Base-by-base conservation (phyloP, 2,888 invertebrate species). In the Callosobruchus maculatus region DNA sequence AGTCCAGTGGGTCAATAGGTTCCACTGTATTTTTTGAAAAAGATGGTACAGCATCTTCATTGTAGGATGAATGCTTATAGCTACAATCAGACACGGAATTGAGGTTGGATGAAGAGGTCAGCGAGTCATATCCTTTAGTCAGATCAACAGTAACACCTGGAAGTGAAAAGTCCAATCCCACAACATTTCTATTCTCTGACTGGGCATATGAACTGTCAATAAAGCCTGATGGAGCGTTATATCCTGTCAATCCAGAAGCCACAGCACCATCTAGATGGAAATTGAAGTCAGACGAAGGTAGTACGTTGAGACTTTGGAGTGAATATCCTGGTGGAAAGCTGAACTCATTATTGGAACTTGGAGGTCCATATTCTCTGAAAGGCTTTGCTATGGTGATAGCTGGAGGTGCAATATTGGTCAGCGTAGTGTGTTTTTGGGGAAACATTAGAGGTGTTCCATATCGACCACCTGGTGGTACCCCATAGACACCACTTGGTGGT, bases 341-440 rank as follows among this genome's bases (percentile, higher is more conserved):
- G 81, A 88, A 90, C 0, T 90, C 82, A 77, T 85, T 88, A 0
- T 90, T 86, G 0, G 90, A 90, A 18, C 74, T 73, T 22, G 89
- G 88, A 0, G 89, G 88, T 26, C 88, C 78, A 0, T 88, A 87
- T 0, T 89, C 84, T 22, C 78, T 82, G 80, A 85, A 77, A 79
- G 86, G 82, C 76, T 81, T 83, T 5, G 80, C 72, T 22, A 83
- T 31, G 76, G 90, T 92, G 73, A 90, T 89, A 0, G 90, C 89
- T 2, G 93, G 92, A 0, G 93, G 93, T 0, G 93, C 91, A 66
- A 93, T 85, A 80, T 93, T 93, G 0, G 90, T 85, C 0, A 89
- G 88, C 18, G 72, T 71, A 66, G 72, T 72, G 21, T 73, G 70
- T 0, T 94, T 94, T 0, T 95, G 92, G 0, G 93, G 91, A n/a